Percentiles rank a stretch among this genome's conserved stretches.
These are phyloP conservation scores for Aldrovandia affinis DNA, from an alignment of 2,797 vertebrate genomes.

Conservation along the genomic window DNA sequence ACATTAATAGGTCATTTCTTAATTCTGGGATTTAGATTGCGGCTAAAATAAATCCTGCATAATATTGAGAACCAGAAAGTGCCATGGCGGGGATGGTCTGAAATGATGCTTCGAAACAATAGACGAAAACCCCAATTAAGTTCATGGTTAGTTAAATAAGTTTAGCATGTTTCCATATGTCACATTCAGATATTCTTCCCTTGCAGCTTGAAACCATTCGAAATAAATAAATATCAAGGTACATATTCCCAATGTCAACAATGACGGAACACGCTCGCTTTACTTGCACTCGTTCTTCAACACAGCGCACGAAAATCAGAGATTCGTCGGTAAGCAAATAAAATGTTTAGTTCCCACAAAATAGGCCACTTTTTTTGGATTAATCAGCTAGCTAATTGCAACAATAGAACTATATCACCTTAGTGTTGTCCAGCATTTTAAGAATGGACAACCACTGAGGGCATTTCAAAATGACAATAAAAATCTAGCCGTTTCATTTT, in stretches of 20 bases:
- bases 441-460: not conserved
- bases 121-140: not conserved
- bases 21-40: not conserved
- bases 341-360: not conserved
- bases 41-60: not conserved
- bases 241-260: not conserved
- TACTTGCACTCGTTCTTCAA: not conserved
- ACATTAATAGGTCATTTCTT: not conserved
- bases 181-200: not conserved
- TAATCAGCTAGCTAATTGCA: not conserved
- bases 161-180: not conserved
- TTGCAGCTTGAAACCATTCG: not conserved
- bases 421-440: not conserved
- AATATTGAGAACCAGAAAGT: not conserved
- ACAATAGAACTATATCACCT: not conserved
- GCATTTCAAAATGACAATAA: not conserved
- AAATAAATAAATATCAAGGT: not conserved
- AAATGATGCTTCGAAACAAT: slow-evolving; percentile 4
- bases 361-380: not conserved
- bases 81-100: not conserved
- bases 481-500: not conserved
- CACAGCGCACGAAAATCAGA: not conserved
- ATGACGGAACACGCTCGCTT: not conserved
- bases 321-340: not conserved
- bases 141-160: slow-evolving; percentile 13